Base-by-base conservation (phyloP, 1,140 invertebrate genomes). In the Hyles vespertilio region DNA sequence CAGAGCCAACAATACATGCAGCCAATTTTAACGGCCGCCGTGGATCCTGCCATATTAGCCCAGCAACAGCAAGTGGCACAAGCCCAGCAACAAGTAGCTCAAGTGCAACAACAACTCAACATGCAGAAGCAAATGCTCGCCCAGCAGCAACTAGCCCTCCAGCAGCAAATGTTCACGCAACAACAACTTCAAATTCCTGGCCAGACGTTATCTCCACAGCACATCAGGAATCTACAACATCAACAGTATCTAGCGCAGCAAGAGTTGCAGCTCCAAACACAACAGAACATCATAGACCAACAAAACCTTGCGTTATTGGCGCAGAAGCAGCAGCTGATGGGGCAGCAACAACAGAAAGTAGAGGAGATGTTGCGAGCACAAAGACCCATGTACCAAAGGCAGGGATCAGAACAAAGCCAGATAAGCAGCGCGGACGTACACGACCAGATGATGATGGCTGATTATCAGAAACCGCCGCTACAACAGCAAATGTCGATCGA, bases 271-370 rank as follows among this genome's bases (percentile, higher is more conserved):
- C 56, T 84, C 7, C 88, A 83, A 58, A 77, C 77, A 2, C 89
- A 87, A 58, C 87, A 90, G 50, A 87, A 89, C 58, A 59, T 87
- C 8, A 74, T 89, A 5, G 84, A 89, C 43, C 87, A 80, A 51
- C 87, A 89, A 55, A 89, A 86, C 56, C 60, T 87, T 12, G 79
- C 87, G 1, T 63, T 88, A 12, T 61, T 88, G 4, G 73, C 84
- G 0, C 89, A 91, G 47, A 88, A 91, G 44, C 90, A 91, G 54
- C 89, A 91, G 53, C 66, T 91, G 44, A 87, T 90, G 69, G 89
- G 90, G 4, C 85, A 91, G 52, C 88, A 91, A 33, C 90, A 91
- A 49, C 90, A 89, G 50, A 81, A 83, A 56, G 79, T 86, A 0
- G 86, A 87, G 54, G 84, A 89, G 61, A 82, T 84, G 11, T 57